These are phyloP conservation scores for Holothuria scabra DNA, from an alignment of 53 echinoderm and acorn worm species.

Conservation along the genomic window DNA sequence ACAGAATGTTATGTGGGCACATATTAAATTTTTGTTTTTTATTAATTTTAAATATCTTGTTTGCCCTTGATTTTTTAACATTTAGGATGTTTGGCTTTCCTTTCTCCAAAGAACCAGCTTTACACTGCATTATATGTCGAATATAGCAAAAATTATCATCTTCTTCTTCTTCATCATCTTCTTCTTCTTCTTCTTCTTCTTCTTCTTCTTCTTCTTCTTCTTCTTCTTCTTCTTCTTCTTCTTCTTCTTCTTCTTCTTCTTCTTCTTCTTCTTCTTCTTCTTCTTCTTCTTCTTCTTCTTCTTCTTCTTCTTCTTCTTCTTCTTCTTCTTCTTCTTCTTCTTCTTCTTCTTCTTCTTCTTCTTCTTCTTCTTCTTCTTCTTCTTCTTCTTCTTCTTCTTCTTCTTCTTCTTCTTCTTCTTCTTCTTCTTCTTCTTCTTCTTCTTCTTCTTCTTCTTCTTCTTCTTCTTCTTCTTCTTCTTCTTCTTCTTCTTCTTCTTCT, in stretches of 20 bases:
- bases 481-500: conserved; percentile 9
- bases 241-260: conserved; percentile 12
- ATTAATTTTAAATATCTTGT: too few relatives aligned
- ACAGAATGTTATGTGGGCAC: too few relatives aligned
- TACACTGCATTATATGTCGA: too few relatives aligned
- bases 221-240: conserved; percentile 12
- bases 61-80: too few relatives aligned
- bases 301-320: conserved; percentile 12
- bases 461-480: background rate
- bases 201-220: conserved; percentile 12
- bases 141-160: too few relatives aligned
- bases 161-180: background rate
- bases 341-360: conserved; percentile 12
- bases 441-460: conserved; percentile 12
- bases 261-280: conserved; percentile 12
- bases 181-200: conserved; percentile 12
- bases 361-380: conserved; percentile 12
- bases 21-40: too few relatives aligned
- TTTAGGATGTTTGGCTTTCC: too few relatives aligned
- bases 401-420: conserved; percentile 12
- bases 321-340: conserved; percentile 12
- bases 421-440: conserved; percentile 12
- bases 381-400: conserved; percentile 12
- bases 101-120: too few relatives aligned
- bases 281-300: conserved; percentile 12